Base-by-base conservation (phyloP, 2,888 invertebrate genomes). In the Lottia scabra region DNA sequence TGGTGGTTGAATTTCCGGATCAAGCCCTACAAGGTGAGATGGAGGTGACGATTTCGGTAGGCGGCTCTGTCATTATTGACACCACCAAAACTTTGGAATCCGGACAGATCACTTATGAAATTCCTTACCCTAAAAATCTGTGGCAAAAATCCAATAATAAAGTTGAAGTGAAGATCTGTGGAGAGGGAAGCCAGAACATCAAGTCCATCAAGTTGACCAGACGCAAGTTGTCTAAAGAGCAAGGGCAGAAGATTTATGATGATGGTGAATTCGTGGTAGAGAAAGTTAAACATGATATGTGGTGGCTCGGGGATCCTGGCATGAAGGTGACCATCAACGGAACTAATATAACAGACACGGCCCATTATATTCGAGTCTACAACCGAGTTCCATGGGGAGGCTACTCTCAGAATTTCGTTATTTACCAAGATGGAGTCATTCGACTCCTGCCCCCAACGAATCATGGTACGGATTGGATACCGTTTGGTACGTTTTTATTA, bases 341-440 rank as follows among this genome's bases (percentile, higher is more conserved):
- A 23, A 56, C 19, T 23, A 56, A 10, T 23, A 56, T 56, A 0
- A 23, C 23, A 19, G 10, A 10, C 1, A 12, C 10, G 0, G 56
- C 19, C 19, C 56, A 56, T 56, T 56, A 56, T 56, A 56, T 56
- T 23, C 19, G 56, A 56, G 23, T 56, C 56, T 56, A 56, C 19
- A 19, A 12, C 2, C 56, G 23, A 10, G 56, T 56, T 4, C 19
- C 56, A 23, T 56, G 56, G 56, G 56, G 56, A 56, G 56, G 10
- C 23, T 56, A 56, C 56, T 56, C 56, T n/a, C 56, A 56, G 23
- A 56, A 19, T 23, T 23, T 56, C 23, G 56, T 56, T 56, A 56
- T 56, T 56, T 56, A 56, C 13, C 56, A 56, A 56, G 56, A 56
- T 56, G 56, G 56, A 19, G 56, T 56, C 23, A 56, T 56, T 23